Evolutionary conservation across 2,888 invertebrate genomes (phyloP).

Genomic region (Drosophila nr. medialis): DNA sequence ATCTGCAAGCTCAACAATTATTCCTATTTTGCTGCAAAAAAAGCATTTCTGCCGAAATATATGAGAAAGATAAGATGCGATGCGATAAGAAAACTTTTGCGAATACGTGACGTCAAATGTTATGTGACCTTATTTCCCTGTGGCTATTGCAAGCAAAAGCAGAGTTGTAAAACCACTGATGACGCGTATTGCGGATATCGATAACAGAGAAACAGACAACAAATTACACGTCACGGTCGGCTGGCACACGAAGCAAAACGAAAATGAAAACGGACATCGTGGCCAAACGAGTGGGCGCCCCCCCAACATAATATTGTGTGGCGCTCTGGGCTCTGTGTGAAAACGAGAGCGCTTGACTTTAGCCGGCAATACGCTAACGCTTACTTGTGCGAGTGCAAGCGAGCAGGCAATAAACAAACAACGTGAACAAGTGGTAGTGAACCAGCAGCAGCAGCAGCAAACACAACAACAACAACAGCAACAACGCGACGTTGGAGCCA

Average conservation of each 20-base stretch:
- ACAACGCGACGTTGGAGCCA: constrained; percentile 52
- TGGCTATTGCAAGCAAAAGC: constrained; percentile 1
- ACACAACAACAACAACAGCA: constrained; percentile 28
- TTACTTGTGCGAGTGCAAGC: constrained; percentile 34
- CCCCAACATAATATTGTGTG: constrained; percentile 51
- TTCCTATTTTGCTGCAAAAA: not conserved
- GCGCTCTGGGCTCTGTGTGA: constrained; percentile 45
- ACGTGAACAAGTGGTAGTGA: constrained; percentile 70
- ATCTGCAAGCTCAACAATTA: not conserved
- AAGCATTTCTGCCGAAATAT: not conserved
- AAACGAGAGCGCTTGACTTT: constrained; percentile 56
- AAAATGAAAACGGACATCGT: constrained; percentile 51
- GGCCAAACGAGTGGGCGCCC: constrained; percentile 52
- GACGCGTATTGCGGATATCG: constrained; percentile 28
- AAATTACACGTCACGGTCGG: constrained; percentile 64
- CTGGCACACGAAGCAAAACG: constrained; percentile 44
- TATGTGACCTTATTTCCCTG: constrained; percentile 9
- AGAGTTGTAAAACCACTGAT: constrained; percentile 31
- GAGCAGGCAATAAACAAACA: constrained; percentile 63
- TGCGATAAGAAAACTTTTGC: not conserved
- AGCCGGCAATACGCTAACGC: constrained; percentile 48
- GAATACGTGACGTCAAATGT: constrained; percentile 12
- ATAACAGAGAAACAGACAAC: constrained; percentile 40
- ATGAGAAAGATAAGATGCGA: not conserved
- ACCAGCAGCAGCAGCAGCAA: constrained; percentile 33